Conservation (phyloP, 2,888 invertebrate species). For the Pteria penguin region DNA sequence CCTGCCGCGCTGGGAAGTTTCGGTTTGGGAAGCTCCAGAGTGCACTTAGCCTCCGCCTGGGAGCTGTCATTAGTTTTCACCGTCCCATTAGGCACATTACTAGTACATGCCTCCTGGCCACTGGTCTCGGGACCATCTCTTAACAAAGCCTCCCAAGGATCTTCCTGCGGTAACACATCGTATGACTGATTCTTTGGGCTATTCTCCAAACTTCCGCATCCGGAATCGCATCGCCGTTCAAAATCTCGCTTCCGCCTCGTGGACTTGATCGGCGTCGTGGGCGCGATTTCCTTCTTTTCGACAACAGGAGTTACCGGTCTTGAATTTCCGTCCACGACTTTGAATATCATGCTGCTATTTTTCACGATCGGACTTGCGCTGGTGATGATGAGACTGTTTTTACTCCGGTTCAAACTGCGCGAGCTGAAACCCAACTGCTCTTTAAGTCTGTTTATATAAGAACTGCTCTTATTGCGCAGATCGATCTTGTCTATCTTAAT, state of each 20-base stretch:
- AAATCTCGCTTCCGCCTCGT: slow-evolving; percentile 35
- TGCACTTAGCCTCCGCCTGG: not conserved
- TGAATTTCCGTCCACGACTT: slow-evolving; percentile 12
- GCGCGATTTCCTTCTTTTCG: slow-evolving; percentile 35
- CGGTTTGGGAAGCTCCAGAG: not conserved
- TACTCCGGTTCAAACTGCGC: slow-evolving; percentile 67
- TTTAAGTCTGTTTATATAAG: slow-evolving; percentile 68
- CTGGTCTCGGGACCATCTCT: not conserved
- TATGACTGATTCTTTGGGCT: slow-evolving; percentile 53
- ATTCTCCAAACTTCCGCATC: slow-evolving; percentile 52
- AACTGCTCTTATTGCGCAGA: slow-evolving; percentile 64
- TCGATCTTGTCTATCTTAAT: slow-evolving; percentile 72
- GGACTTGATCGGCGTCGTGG: slow-evolving; percentile 10
- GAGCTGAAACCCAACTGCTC: slow-evolving; percentile 71
- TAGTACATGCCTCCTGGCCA: not conserved
- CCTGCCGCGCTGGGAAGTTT: slow-evolving; percentile 25
- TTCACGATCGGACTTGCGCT: slow-evolving; percentile 16
- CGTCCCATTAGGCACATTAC: not conserved
- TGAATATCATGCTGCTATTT: slow-evolving; percentile 19
- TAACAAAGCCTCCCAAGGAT: slow-evolving; percentile 54
- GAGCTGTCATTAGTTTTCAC: not conserved
- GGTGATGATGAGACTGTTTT: slow-evolving; percentile 65
- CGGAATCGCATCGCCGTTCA: slow-evolving; percentile 52
- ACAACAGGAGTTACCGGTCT: slow-evolving; percentile 34
- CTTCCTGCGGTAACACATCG: slow-evolving; percentile 55